Evolutionary conservation across 2,888 invertebrate genomes (phyloP).

Genomic region (Troides oblongomaculatus): DNA sequence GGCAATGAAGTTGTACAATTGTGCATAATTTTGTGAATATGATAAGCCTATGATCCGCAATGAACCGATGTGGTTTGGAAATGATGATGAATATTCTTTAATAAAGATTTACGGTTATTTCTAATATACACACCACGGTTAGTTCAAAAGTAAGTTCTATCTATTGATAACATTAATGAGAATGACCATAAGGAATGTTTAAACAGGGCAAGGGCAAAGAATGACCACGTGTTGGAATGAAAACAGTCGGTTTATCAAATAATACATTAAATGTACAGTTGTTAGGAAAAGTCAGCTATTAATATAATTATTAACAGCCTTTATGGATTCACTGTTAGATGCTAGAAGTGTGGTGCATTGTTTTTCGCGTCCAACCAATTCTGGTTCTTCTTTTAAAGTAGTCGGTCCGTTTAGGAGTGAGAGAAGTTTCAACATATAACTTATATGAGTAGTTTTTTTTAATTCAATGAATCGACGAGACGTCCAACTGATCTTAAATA

Average conservation of each 20-base stretch:
- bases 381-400: no score
- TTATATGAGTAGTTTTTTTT: no score
- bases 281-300: not conserved
- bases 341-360: no score
- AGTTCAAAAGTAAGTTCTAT: constrained; percentile 4
- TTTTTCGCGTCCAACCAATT: no score
- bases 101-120: not conserved
- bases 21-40: not conserved
- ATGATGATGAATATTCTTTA: not conserved
- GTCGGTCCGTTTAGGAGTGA: no score
- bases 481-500: no score
- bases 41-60: no score
- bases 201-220: constrained; percentile 16
- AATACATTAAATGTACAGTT: constrained; percentile 25
- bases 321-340: no score
- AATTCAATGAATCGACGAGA: no score
- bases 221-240: constrained; percentile 18
- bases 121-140: not conserved
- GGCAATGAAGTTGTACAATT: not conserved
- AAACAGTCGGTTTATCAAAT: constrained; percentile 22
- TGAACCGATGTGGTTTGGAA: not conserved
- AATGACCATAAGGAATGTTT: constrained; percentile 27
- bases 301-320: not conserved
- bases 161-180: constrained; percentile 18
- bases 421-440: no score